Conservation (phyloP, 2,113 vertebrate genomes). For the Oryctolagus cuniculus region mOryCun1.1 NC_091442.1:33342501-33343000, state of each 20-base stretch:
- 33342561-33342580: neutral
- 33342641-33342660: neutral
- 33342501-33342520: conserved; percentile 7
- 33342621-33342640: neutral
- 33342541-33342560: neutral
- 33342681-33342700: neutral
- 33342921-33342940: too few relatives aligned
- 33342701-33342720: conserved; percentile 14
- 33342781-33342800: neutral
- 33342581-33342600: neutral
- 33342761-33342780: neutral
- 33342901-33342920: too few relatives aligned
- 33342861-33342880: neutral
- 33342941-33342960: too few relatives aligned
- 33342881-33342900: too few relatives aligned
- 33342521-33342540: neutral
- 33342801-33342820: neutral
- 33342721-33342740: conserved; percentile 24
- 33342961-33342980: too few relatives aligned
- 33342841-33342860: neutral
- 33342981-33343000: too few relatives aligned
- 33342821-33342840: neutral
- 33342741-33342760: neutral
- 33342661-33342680: conserved; percentile 2
- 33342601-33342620: neutral